phyloP scores from a whole-genome alignment of 2,888 invertebrate species.

The Amblyjoppa fuscipennis region DNA sequence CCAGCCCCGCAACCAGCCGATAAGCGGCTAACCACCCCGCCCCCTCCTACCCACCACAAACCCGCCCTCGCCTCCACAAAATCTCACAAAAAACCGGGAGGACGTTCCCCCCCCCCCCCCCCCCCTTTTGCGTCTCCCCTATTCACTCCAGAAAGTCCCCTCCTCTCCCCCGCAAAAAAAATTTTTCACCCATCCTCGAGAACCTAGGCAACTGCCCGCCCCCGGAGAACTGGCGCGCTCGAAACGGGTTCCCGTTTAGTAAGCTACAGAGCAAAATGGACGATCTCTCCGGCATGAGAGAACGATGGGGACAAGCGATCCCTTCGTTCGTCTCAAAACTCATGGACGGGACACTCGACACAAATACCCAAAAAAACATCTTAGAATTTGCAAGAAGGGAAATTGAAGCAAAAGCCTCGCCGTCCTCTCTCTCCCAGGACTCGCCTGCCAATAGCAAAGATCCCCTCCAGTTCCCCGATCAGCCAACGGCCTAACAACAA shows the following conservation, averaged over 20 bases:
- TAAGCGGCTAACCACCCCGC: too few species aligned
- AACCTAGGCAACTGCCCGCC: background rate
- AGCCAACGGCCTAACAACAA: background rate
- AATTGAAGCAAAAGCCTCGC: too few species aligned
- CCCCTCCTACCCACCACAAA: too few species aligned
- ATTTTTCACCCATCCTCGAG: background rate
- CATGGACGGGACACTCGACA: background rate
- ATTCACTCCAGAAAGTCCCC: too few species aligned
- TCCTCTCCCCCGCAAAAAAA: too few species aligned
- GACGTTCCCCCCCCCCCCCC: too few species aligned
- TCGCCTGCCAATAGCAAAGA: background rate
- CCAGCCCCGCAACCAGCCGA: too few species aligned
- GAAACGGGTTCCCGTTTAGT: background rate
- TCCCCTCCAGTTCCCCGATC: background rate
- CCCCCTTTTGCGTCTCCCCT: too few species aligned
- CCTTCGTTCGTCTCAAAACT: background rate
- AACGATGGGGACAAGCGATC: background rate
- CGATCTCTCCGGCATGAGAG: background rate
- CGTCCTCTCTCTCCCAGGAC: background rate
- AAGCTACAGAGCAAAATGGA: background rate
- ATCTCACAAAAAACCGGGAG: too few species aligned
- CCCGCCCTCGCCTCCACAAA: too few species aligned
- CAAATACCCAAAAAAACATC: background rate
- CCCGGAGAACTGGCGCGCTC: background rate
- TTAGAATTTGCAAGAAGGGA: background rate